phyloP scores from a whole-genome alignment of 2,888 invertebrate genomes.

The Anthrax anthrax region DNA sequence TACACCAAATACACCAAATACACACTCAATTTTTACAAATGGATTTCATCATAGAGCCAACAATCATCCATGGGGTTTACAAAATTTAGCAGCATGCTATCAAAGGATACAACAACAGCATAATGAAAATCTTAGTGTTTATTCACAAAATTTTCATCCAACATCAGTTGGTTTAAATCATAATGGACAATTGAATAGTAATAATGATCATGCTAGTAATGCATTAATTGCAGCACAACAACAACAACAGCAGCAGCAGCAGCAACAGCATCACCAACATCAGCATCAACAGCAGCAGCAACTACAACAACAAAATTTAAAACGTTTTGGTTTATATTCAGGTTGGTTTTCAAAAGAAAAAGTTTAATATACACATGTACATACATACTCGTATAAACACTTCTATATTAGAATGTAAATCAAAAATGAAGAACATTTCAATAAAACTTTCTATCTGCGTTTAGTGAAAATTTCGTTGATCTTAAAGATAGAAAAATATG shows the following conservation, averaged over 20 bases:
- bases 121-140: conserved; percentile 24
- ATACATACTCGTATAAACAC: too few species aligned
- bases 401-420: too few species aligned
- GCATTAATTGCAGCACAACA: not conserved
- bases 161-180: not conserved
- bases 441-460: too few species aligned
- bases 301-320: conserved; percentile 7
- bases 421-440: too few species aligned
- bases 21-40: conserved; percentile 32
- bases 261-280: not conserved
- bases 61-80: conserved; percentile 31
- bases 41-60: conserved; percentile 33
- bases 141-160: conserved; percentile 27
- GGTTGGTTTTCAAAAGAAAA: conserved; percentile 6
- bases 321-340: conserved; percentile 10
- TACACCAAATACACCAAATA: conserved; percentile 17
- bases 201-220: conserved; percentile 7
- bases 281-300: conserved; percentile 1
- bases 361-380: too few species aligned
- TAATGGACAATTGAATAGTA: not conserved
- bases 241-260: not conserved
- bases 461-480: too few species aligned
- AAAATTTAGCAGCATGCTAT: conserved; percentile 25
- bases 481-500: too few species aligned
- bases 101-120: conserved; percentile 23